Conservation (phyloP, 2,113 vertebrate species). For the Cryptotis parvus region DNA sequence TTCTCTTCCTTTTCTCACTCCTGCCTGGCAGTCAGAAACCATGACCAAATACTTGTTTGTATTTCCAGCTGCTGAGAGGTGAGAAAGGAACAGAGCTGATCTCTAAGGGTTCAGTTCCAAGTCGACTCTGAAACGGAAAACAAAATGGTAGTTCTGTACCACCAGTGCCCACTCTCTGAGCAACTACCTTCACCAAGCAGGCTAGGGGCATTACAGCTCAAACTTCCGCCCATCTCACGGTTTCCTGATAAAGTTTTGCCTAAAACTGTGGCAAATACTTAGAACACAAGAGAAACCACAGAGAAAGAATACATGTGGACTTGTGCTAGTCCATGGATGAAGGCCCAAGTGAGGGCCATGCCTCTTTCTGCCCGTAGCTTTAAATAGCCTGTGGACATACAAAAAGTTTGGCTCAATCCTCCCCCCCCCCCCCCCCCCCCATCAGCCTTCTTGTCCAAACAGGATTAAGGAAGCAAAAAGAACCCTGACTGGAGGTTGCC, state of each 20-base stretch:
- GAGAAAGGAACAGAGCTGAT: slow-evolving; percentile 25
- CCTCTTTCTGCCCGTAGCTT: background rate
- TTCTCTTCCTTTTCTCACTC: background rate
- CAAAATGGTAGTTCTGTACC: background rate
- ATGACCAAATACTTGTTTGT: slow-evolving; percentile 25
- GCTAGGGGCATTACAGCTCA: too few relatives aligned
- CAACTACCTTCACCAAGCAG: too few relatives aligned
- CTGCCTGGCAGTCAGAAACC: slow-evolving; percentile 41
- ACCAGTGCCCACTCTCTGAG: too few relatives aligned
- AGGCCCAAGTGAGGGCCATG: background rate
- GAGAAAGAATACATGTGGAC: background rate
- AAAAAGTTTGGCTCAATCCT: too few relatives aligned
- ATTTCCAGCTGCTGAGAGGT: slow-evolving; percentile 49
- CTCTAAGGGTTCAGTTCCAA: slow-evolving; percentile 41
- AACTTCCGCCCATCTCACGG: too few relatives aligned
- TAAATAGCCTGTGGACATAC: background rate
- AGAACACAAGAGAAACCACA: slow-evolving; percentile 2
- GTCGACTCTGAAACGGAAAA: too few relatives aligned
- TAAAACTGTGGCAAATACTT: slow-evolving; percentile 29
- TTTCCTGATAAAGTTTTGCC: background rate
- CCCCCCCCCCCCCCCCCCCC: too few relatives aligned
- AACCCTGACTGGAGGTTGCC: too few relatives aligned
- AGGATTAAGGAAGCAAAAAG: too few relatives aligned
- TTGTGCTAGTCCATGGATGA: background rate
- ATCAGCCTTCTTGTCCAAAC: too few relatives aligned